A percentile compares a stretch with the other conserved stretches of the same genome.
Conservation (phyloP, 2,797 vertebrate species). For the Helicolenus hilgendorfi region DNA sequence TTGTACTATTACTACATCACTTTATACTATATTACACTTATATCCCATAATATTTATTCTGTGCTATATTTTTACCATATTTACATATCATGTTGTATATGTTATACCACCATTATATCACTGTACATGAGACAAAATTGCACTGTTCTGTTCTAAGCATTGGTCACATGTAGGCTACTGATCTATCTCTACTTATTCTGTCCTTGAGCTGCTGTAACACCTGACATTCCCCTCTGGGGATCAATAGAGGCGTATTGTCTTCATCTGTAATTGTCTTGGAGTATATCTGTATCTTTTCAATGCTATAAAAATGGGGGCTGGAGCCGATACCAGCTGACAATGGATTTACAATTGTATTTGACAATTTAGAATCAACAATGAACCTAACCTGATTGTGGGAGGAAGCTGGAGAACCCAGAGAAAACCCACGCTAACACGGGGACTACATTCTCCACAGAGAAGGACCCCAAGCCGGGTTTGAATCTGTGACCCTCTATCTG, state of each 20-base stretch:
- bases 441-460: too few relatives aligned
- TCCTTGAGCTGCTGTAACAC: not conserved
- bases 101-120: not conserved
- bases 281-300: not conserved
- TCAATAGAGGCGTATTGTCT: not conserved
- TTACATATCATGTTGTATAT: not conserved
- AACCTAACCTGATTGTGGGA: too few relatives aligned
- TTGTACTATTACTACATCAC: not conserved
- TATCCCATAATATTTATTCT: not conserved
- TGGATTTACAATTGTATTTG: too few relatives aligned
- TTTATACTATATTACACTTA: not conserved
- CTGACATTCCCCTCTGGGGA: not conserved
- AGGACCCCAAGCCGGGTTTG: too few relatives aligned
- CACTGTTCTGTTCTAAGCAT: not conserved
- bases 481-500: too few relatives aligned
- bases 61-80: not conserved
- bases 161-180: not conserved
- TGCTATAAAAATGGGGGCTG: not conserved
- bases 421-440: too few relatives aligned
- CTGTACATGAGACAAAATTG: not conserved
- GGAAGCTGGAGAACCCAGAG: too few relatives aligned
- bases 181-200: not conserved
- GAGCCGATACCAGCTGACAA: too few relatives aligned
- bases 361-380: too few relatives aligned
- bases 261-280: not conserved